Evolutionary conservation across 2,113 vertebrate species (phyloP).

Genomic region (Synodontis membranacea): DNA sequence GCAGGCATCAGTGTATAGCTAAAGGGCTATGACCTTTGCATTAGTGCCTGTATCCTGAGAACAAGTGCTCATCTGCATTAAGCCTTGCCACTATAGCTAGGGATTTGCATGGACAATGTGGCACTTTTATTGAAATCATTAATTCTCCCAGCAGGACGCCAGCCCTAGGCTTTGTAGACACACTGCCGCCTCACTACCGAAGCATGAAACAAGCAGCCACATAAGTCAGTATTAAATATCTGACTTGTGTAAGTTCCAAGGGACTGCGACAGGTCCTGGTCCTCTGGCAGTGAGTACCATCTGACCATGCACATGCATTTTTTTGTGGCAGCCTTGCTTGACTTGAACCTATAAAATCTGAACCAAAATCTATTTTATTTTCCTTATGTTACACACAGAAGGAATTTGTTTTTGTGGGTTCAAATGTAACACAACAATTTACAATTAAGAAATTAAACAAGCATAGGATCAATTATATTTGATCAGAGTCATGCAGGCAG

Average conservation of each 20-base stretch:
- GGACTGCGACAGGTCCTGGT: slow-evolving; percentile 58
- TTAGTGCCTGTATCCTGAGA: slow-evolving; percentile 17
- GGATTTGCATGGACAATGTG: slow-evolving; percentile 60
- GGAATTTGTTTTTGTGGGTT: background rate
- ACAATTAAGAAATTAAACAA: background rate
- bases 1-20: background rate
- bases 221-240: slow-evolving; percentile 65
- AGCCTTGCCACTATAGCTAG: slow-evolving; percentile 59
- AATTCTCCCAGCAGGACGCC: slow-evolving; percentile 57
- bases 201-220: slow-evolving; percentile 59
- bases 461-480: background rate
- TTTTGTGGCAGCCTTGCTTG: background rate
- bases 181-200: slow-evolving; percentile 21
- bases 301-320: background rate
- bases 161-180: slow-evolving; percentile 30
- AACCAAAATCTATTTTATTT: background rate
- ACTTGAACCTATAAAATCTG: background rate
- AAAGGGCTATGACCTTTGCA: slow-evolving; percentile 24
- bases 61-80: slow-evolving; percentile 56
- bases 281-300: background rate
- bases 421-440: background rate
- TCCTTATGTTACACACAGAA: background rate
- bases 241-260: slow-evolving; percentile 54
- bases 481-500: no score
- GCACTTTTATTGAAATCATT: slow-evolving; percentile 73